phyloP scores from a whole-genome alignment of 2,888 invertebrate genomes.

The Neria commutata region DNA sequence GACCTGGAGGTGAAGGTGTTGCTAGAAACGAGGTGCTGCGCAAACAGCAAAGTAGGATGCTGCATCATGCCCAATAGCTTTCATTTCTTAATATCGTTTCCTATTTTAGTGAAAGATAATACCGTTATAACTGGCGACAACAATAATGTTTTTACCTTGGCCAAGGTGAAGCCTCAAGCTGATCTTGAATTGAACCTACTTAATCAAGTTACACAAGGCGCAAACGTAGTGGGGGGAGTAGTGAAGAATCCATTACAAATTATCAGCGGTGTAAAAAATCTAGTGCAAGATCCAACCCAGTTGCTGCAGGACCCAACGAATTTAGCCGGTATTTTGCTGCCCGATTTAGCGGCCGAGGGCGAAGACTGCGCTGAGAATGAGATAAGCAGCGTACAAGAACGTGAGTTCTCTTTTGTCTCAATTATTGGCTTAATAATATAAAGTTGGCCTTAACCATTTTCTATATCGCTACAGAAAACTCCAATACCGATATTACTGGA shows the following conservation, averaged over 20 bases:
- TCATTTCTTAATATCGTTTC: too few species aligned
- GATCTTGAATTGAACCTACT: background rate
- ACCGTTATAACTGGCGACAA: background rate
- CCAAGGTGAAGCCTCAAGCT: background rate
- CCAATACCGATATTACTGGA: constrained; percentile 16
- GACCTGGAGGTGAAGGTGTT: too few species aligned
- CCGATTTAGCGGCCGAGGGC: background rate
- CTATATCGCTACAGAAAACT: background rate
- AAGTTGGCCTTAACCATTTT: background rate
- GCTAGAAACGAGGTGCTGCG: too few species aligned
- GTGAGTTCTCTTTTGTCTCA: background rate
- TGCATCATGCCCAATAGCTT: too few species aligned
- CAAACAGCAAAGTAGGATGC: too few species aligned
- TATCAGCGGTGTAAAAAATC: too few species aligned
- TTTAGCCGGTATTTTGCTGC: background rate
- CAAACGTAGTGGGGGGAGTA: background rate
- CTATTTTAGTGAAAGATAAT: background rate
- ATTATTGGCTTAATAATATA: background rate
- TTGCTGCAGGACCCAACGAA: background rate
- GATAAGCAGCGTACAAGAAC: background rate
- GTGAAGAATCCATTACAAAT: background rate
- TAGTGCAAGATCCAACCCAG: too few species aligned
- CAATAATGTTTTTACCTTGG: background rate
- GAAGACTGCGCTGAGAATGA: background rate
- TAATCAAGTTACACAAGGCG: constrained; percentile 3